Base-by-base conservation (phyloP, 2,113 vertebrate species). In the Megaceryle maxima region DNA sequence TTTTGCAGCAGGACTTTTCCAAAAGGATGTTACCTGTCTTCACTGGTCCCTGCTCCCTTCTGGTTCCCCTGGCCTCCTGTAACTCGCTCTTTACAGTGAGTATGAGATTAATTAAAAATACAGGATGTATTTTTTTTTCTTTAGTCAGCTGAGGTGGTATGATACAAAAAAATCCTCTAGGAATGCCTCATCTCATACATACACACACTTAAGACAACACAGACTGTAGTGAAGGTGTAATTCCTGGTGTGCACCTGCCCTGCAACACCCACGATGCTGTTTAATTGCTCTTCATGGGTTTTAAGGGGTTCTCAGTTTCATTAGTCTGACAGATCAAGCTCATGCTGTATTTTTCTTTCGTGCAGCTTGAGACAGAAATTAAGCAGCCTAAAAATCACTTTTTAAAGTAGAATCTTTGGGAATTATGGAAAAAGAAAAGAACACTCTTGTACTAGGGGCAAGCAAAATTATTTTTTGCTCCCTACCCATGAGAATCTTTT, bases 121-220 rank as follows among this genome's bases (percentile, higher is more conserved):
- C 5, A 16, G 24, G 33, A 31, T 10, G 3, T 44, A 3, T 41
- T 78, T 35, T 74, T 74, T 82, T 88, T 57, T 55, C 37, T 8
- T 68, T 57, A 63, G 41, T 57, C n/a, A 39, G n/a, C 24, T 73
- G 55, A 62, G 41, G 18, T 63, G 28, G 64, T 68, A 39, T 22
- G 33, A 59, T 43, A 66, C 29, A 60, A 51, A 60, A 67, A 70
- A 72, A 59, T 44, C 16, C 11, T 59, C 21, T 18, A 17, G 21
- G 15, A 24, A 21, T 16, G 26, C 9, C 6, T 17, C 33, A 13
- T 29, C 57, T 69, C 10, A 7, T 17, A 43, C 0, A 1, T 55
- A 25, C 3, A 4, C 31, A 2, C 5, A 25, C 48, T 31, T 56
- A 24, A 16, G 35, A 12, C 56, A 66, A 51, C 0, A 4, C 3